Base-by-base conservation (phyloP, 2,888 invertebrate genomes). In the Harpagoxenus sublaevis region DNA sequence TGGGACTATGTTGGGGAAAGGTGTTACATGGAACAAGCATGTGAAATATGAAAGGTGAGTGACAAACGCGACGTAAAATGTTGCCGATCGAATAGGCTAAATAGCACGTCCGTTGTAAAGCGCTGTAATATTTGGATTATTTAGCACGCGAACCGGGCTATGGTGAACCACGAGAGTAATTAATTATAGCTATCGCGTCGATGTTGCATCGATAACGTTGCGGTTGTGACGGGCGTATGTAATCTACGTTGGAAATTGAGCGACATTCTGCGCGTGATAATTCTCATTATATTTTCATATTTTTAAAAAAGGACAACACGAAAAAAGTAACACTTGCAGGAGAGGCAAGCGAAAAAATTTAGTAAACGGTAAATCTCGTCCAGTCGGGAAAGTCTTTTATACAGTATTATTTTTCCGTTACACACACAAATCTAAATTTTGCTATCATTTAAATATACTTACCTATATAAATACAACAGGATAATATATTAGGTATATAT, bases 121-220 rank as follows among this genome's bases (percentile, higher is more conserved):
- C 39, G 23, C 28, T 71, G 23, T 51, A 81, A 71, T 51, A 81
- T 71, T 81, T 81, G 71, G 79, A 81, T 81, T 81, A 81, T 81
- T 81, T 81, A 71, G 12, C 79, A 81, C 79, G 73, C 73, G 48
- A 81, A 28, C 39, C 48, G 48, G 51, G 48, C 71, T 48, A 62
- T 18, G 23, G 73, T 39, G 39, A 73, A 51, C 60, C 79, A 60
- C 79, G 48, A 53, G 66, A 83, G 77, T 83, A 83, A 83, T 83
- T 75, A 83, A 83, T 77, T 75, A 83, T 83, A 77, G 48, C 45
- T 63, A 83, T 83, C 83, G 45, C 66, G 48, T 48, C 39, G 66
- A 83, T 83, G 83, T 48, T 57, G 77, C 77, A 62, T 77, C 66
- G 83, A 77, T 83, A 66, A 77, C 51, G 35, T 55, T 77, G 51